Evolutionary conservation across 2,113 vertebrate species (phyloP).

Genomic region (Anseranas semipalmata): DNA sequence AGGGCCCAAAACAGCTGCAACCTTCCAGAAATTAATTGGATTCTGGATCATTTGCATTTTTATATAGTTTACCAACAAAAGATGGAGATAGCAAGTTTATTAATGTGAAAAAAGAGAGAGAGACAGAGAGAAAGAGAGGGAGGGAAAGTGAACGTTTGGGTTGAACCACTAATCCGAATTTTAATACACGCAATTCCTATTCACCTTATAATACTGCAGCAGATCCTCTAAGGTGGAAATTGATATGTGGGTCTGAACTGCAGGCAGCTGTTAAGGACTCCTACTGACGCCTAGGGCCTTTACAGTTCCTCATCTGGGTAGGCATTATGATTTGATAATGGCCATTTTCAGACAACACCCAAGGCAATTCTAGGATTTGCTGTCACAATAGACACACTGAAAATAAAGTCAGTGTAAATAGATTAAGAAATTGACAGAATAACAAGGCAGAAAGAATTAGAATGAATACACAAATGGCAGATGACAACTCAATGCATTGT

Average conservation of each 20-base stretch:
- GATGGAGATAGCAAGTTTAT: conserved; percentile 70
- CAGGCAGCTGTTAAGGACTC: conserved; percentile 64
- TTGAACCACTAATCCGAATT: conserved; percentile 34
- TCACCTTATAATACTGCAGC: conserved; percentile 21
- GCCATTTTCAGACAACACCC: conserved; percentile 77
- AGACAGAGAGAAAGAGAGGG: background rate
- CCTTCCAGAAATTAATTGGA: conserved; percentile 76
- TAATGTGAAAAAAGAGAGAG: conserved; percentile 50
- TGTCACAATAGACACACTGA: conserved; percentile 72
- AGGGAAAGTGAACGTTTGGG: background rate
- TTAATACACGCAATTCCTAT: background rate
- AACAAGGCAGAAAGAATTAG: conserved; percentile 75
- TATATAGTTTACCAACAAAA: conserved; percentile 77
- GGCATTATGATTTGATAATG: conserved; percentile 71
- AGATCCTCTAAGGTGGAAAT: conserved; percentile 46
- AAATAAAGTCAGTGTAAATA: conserved; percentile 78
- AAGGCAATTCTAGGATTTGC: conserved; percentile 74
- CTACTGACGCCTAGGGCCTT: conserved; percentile 63
- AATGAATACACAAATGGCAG: conserved; percentile 53
- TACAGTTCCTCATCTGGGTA: conserved; percentile 54
- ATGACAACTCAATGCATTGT: conserved; percentile 42
- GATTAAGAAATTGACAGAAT: conserved; percentile 78
- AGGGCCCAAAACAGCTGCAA: conserved; percentile 71
- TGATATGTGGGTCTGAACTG: conserved; percentile 48
- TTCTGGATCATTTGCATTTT: conserved; percentile 79